Evolutionary conservation across 2,113 vertebrate genomes (phyloP).

Genomic region (Phainopepla nitens): DNA sequence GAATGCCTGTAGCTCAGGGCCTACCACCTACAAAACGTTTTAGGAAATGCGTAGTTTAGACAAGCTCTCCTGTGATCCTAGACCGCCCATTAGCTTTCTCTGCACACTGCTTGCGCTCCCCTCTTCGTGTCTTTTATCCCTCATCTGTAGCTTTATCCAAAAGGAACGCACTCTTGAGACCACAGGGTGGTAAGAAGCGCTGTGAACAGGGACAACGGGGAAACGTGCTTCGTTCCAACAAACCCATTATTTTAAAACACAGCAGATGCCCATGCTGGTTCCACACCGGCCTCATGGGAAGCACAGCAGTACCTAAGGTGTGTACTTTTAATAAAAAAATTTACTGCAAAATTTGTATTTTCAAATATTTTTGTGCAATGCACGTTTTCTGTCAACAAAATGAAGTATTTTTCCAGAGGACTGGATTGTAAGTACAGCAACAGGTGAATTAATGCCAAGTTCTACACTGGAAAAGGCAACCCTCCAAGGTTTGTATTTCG

Average conservation of each 20-base stretch:
- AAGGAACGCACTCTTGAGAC: background rate
- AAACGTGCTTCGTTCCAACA: background rate
- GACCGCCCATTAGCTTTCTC: fast-evolving
- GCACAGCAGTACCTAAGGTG: background rate
- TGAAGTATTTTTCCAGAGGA: background rate
- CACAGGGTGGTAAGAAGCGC: background rate
- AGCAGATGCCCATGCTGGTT: background rate
- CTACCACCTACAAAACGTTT: background rate
- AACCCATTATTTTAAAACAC: background rate
- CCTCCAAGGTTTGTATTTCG: background rate
- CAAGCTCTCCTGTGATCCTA: background rate
- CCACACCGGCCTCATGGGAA: background rate
- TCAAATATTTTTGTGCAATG: background rate
- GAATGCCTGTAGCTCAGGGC: background rate
- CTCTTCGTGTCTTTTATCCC: fast-evolving
- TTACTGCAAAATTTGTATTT: background rate
- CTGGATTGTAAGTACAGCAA: background rate
- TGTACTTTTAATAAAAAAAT: background rate
- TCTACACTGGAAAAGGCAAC: background rate
- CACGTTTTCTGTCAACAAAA: background rate
- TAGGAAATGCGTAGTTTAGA: background rate
- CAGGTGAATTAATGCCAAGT: background rate
- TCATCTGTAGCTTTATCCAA: background rate
- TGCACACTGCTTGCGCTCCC: background rate
- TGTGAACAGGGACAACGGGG: background rate